Evolutionary conservation across 2,113 vertebrate species (phyloP), one percentile per base, ranked within the genome.

Genomic region (Engraulis encrasicolus): DNA sequence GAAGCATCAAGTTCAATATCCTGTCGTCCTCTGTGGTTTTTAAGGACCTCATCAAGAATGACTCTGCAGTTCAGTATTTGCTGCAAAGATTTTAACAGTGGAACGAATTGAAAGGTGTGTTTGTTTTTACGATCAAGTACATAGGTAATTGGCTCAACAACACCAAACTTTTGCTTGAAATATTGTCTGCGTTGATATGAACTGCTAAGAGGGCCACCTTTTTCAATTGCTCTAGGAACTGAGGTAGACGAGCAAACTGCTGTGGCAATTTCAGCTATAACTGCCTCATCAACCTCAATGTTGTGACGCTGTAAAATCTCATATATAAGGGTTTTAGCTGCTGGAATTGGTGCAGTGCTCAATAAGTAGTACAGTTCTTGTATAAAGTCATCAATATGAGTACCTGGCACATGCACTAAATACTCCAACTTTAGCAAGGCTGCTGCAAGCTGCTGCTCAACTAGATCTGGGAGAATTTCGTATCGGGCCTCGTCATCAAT

Each of bases 31-130:
- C 2, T 82, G 38, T 91, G 83, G 49, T 79, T 84, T 77, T 84
- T 71, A 86, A 86, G 78, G 2, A 89, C 18, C 0, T 50, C 82
- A 2, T 87, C 79, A 20, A 89, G 19, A 81, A 89, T 45, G 54
- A 84, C 79, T 74, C n/a, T 85, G 19, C 20, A 86, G 6, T 50
- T 14, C 1, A 90, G 81, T 20, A 91, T 82, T 54, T 87, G 40
- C 37, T 87, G 83, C 74, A 89, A 80, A 61, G 40, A 79, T 80
- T 81, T 83, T 27, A 88, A 82, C 50, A 90, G 6, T 34, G 88
- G 86, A 17, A 91, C 84, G 84, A 89, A 91, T 66, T 90, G 87
- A 84, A 86, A 88, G 49, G 80, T 89, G 71, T 0, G 84, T 1
- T 87, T 89, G 48, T 86, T 78, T 58, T 84, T 91, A 14, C 38